Evolutionary conservation across 2,888 invertebrate species (phyloP).

Genomic region (Neuroscelio doddi): DNA sequence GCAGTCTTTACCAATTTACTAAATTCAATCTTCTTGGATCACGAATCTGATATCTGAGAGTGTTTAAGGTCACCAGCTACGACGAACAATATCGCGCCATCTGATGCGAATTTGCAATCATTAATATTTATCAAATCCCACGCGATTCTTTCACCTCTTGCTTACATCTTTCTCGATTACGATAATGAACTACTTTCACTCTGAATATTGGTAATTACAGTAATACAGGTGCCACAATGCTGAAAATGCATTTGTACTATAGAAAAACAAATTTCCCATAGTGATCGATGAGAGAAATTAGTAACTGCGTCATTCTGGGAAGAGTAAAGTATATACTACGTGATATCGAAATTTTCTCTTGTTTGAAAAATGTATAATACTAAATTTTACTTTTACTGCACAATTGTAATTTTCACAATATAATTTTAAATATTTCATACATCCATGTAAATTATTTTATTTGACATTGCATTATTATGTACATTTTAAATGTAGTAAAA

Average conservation of each 20-base stretch:
- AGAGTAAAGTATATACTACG: too few relatives aligned
- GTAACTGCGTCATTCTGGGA: too few relatives aligned
- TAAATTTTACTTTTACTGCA: too few relatives aligned
- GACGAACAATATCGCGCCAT: conserved; percentile 29
- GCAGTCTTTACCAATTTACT: conserved; percentile 11
- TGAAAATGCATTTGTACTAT: conserved; percentile 21
- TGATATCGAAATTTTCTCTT: too few relatives aligned
- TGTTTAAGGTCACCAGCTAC: conserved; percentile 36
- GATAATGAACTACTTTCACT: conserved; percentile 51
- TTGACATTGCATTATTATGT: too few relatives aligned
- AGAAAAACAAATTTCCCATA: conserved; percentile 12
- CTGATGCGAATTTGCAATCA: conserved; percentile 32
- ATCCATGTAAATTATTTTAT: too few relatives aligned
- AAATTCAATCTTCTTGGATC: too few relatives aligned
- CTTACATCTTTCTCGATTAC: conserved; percentile 26
- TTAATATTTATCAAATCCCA: conserved; percentile 43
- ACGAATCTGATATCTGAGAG: too few relatives aligned
- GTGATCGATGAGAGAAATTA: conserved; percentile 6
- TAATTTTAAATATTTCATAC: too few relatives aligned
- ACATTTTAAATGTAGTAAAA: too few relatives aligned
- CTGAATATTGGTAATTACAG: conserved; percentile 39
- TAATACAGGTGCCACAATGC: conserved; percentile 19
- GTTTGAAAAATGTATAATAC: too few relatives aligned
- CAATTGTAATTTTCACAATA: too few relatives aligned
- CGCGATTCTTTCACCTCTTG: conserved; percentile 42